Conservation (phyloP, 2,113 vertebrate species). For the Nipponia nippon region DNA sequence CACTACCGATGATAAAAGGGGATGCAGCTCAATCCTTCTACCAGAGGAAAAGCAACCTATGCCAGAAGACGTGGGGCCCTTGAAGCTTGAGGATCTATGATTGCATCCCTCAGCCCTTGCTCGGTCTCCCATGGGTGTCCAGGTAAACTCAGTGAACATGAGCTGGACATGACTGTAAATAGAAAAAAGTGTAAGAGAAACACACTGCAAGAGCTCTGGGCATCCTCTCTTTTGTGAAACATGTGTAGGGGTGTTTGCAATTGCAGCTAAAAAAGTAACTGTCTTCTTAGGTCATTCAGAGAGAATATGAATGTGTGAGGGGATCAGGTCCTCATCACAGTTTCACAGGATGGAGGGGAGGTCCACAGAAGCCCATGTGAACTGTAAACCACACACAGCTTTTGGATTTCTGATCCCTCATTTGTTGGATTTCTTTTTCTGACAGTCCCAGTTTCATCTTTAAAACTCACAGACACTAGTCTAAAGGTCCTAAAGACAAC, state of each 20-base stretch:
- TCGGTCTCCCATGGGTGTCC: not conserved
- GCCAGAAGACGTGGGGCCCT: not conserved
- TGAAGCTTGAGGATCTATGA: not conserved
- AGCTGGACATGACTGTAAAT: not conserved
- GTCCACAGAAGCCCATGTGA: accelerated
- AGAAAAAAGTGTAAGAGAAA: not conserved
- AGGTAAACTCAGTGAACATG: not conserved
- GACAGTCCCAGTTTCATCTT: not conserved
- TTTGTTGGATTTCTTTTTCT: not conserved
- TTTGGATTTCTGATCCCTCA: not conserved
- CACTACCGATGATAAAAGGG: not conserved
- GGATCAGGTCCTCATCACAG: not conserved
- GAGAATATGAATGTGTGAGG: not conserved
- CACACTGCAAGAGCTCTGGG: not conserved
- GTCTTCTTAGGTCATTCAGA: not conserved
- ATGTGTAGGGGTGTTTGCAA: not conserved
- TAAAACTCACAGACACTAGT: not conserved
- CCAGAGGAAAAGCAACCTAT: not conserved
- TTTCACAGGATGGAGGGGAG: not conserved
- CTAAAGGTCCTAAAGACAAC: not conserved
- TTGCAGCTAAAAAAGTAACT: not conserved
- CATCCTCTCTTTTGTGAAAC: not conserved
- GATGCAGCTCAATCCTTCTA: not conserved
- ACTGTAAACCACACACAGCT: not conserved
- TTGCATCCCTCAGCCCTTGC: not conserved